Percentiles rank a stretch among this genome's conserved stretches.
Conservation (phyloP, 2,888 invertebrate genomes). For the Torymus tubicola region DNA sequence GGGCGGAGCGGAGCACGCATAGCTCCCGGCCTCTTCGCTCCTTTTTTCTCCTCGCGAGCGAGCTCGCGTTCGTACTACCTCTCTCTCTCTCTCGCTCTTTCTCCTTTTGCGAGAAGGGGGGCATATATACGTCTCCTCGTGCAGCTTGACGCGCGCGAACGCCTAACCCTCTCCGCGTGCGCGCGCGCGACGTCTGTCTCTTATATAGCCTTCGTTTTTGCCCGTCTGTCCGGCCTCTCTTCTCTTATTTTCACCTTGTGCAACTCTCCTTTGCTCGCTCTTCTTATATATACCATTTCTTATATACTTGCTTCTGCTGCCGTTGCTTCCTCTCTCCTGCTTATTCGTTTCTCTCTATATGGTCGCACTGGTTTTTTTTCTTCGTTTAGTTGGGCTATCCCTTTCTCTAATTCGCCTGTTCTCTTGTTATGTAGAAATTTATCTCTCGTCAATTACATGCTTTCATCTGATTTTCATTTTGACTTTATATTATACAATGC, state of each 20-base stretch:
- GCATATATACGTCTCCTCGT: slow-evolving; percentile 36
- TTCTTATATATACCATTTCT: slow-evolving; percentile 34
- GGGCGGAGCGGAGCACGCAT: slow-evolving; percentile 76
- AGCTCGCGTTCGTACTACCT: neutral
- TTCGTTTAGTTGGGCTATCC: slow-evolving; percentile 16
- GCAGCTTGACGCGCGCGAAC: slow-evolving; percentile 41
- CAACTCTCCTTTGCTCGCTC: slow-evolving; percentile 35
- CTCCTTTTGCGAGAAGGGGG: neutral
- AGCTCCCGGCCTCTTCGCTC: slow-evolving; percentile 71
- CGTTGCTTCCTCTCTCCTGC: slow-evolving; percentile 3
- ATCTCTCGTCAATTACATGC: slow-evolving; percentile 40
- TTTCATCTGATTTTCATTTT: slow-evolving; percentile 64
- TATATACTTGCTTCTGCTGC: neutral
- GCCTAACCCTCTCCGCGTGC: slow-evolving; percentile 31
- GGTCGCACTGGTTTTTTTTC: slow-evolving; percentile 44
- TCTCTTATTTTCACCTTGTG: slow-evolving; percentile 54
- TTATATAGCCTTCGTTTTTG: slow-evolving; percentile 35
- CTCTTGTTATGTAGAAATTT: slow-evolving; percentile 61
- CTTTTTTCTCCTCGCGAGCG: slow-evolving; percentile 53
- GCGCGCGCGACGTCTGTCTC: slow-evolving; percentile 46
- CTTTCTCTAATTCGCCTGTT: slow-evolving; percentile 48
- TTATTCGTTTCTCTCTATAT: slow-evolving; percentile 49
- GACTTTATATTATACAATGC: slow-evolving; percentile 56
- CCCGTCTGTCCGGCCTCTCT: slow-evolving; percentile 53
- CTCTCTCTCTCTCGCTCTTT: slow-evolving; percentile 16